phyloP scores from a whole-genome alignment of 1,140 invertebrate species.

The Zophobas morio region DNA sequence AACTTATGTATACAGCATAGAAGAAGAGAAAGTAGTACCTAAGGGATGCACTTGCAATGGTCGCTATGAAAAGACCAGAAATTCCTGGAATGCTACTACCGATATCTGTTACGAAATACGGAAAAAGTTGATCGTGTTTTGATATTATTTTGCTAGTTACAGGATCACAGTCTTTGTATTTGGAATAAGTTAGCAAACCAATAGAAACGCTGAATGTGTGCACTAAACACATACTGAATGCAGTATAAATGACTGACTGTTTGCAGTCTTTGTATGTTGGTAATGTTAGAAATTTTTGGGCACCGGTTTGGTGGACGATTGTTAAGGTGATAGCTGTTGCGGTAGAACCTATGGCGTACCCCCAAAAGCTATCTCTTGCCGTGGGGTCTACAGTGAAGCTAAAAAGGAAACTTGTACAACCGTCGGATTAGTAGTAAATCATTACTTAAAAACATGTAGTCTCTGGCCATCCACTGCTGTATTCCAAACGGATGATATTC shows the following conservation, averaged over 20 bases:
- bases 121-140: conserved; percentile 69
- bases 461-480: conserved; percentile 70
- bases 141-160: conserved; percentile 71
- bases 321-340: no score
- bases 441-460: conserved; percentile 27
- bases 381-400: no score
- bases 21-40: conserved; percentile 67
- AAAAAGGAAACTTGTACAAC: no score
- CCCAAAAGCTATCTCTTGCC: no score
- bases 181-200: conserved; percentile 82
- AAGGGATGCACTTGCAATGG: conserved; percentile 77
- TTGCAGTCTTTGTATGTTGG: conserved; percentile 65
- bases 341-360: conserved; percentile 51
- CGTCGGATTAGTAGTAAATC: not conserved
- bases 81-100: conserved; percentile 70
- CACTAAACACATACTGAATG: conserved; percentile 68
- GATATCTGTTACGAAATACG: conserved; percentile 72
- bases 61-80: conserved; percentile 76
- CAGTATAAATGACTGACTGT: conserved; percentile 67
- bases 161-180: conserved; percentile 83
- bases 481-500: conserved; percentile 70
- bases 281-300: conserved; percentile 53
- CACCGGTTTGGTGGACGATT: no score
- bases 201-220: conserved; percentile 70
- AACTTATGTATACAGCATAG: not conserved